Conservation (phyloP, 30 jellyfish, hydroid and myxozoan species). For the Rhopilema esculentum region DNA sequence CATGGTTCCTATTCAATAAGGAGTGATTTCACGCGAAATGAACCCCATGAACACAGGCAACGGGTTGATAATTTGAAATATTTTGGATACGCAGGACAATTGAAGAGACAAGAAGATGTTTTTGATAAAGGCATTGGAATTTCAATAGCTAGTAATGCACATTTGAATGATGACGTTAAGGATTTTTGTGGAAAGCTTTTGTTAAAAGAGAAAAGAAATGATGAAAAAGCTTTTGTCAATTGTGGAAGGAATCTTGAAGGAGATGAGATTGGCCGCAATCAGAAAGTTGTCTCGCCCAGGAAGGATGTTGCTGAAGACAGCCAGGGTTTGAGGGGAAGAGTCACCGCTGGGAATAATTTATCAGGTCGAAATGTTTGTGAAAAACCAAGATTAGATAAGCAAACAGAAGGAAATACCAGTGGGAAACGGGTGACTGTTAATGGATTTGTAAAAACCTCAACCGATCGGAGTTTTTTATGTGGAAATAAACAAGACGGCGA, state of each 20-base stretch:
- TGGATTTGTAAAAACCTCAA: neutral
- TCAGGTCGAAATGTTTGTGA: neutral
- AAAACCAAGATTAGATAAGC: neutral
- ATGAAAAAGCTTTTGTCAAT: neutral
- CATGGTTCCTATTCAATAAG: neutral
- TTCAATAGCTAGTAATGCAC: neutral
- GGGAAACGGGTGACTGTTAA: neutral
- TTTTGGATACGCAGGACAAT: conserved; percentile 30
- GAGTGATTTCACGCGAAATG: conserved; percentile 11
- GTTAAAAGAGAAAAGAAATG: neutral
- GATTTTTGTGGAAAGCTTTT: neutral
- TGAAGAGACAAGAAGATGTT: conserved; percentile 9
- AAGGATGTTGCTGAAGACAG: neutral
- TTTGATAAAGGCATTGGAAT: conserved; percentile 11
- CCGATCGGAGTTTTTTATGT: neutral
- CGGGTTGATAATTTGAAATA: conserved; percentile 50
- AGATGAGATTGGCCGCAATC: neutral
- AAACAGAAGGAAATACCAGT: neutral
- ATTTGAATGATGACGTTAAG: neutral
- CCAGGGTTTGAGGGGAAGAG: neutral
- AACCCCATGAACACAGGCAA: conserved; percentile 34
- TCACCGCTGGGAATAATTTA: neutral
- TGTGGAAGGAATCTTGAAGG: neutral
- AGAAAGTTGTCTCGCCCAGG: neutral
- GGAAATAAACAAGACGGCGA: neutral